Conservation (phyloP, 2,113 vertebrate genomes). For the Helogale parvula region DNA sequence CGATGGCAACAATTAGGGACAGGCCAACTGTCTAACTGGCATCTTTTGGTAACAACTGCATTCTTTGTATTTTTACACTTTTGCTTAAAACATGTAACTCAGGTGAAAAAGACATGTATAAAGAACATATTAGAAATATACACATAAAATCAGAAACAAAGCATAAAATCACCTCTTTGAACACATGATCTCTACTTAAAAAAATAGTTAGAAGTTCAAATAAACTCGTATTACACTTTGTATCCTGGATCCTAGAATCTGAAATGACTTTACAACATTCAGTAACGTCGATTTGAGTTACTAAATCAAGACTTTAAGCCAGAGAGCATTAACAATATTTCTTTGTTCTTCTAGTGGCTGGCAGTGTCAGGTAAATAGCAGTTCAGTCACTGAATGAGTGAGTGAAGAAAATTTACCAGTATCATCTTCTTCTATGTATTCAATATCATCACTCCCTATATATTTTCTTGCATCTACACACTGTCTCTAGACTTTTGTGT, state of each 20-base stretch:
- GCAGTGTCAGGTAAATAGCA: background rate
- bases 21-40: background rate
- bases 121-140: slow-evolving; percentile 31
- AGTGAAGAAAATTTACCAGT: slow-evolving; percentile 40
- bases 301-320: slow-evolving; percentile 28
- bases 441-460: background rate
- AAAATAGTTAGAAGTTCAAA: slow-evolving; percentile 26
- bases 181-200: slow-evolving; percentile 9
- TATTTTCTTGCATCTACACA: slow-evolving; percentile 21
- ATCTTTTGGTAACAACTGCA: slow-evolving; percentile 12
- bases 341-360: background rate
- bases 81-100: slow-evolving; percentile 3
- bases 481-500: background rate
- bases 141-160: slow-evolving; percentile 33
- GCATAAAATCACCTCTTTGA: slow-evolving; percentile 13
- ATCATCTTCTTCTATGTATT: slow-evolving; percentile 5
- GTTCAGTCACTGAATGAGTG: slow-evolving; percentile 8
- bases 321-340: background rate
- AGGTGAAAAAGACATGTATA: slow-evolving; percentile 12
- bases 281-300: background rate
- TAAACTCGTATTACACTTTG: background rate
- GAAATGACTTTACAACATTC: slow-evolving; percentile 28
- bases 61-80: slow-evolving; percentile 50
- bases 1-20: slow-evolving; percentile 15
- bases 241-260: background rate